Evolutionary conservation across 2,113 vertebrate genomes (phyloP), one percentile per base, ranked within the genome.

Genomic region (Cebus imitator): DNA sequence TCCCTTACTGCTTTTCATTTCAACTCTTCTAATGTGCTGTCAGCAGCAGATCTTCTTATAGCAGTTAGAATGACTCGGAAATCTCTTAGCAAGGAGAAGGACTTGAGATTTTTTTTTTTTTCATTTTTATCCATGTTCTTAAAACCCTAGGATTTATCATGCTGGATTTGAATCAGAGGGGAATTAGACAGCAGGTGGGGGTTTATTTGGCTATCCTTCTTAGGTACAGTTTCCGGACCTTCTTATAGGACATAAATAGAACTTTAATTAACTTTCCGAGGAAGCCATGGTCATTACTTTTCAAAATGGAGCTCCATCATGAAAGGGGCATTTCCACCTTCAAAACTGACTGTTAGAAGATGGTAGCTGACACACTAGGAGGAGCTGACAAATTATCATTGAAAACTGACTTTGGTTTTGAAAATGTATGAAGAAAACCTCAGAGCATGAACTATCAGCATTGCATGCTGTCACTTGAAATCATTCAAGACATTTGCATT

Each of bases 401-500:
- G 92, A 92, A 83, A 87, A 92, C 35, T 13, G 57, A 55, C 8
- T 35, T 66, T 68, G 88, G 64, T 89, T 85, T 92, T 86, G 84
- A 43, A 87, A 81, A 40, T 20, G 32, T 50, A 40, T 58, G 32
- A 85, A 66, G 35, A 80, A 86, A 52, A 81, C 40, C 37, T 50
- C 23, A 85, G 72, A 50, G 18, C 61, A 3, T 50, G 35, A 66
- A 40, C 10, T 35, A 11, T 66, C 25, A 32, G 30, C 4, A 0
- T 25, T 50, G 27, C 25, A 3, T 45, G 21, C 20, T 61, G 40
- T 57, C 57, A 8, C 48, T 52, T 43, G 40, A 72, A 82, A 68
- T 27, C 23, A 64, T 55, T 45, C 52, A 70, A 30, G 48, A 70
- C 9, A 35, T 91, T 72, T 90, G 14, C 23, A 13, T 64, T 52